These are phyloP conservation scores for Cryptops parisi DNA, from an alignment of 2,888 invertebrate species.

Conservation along the genomic window DNA sequence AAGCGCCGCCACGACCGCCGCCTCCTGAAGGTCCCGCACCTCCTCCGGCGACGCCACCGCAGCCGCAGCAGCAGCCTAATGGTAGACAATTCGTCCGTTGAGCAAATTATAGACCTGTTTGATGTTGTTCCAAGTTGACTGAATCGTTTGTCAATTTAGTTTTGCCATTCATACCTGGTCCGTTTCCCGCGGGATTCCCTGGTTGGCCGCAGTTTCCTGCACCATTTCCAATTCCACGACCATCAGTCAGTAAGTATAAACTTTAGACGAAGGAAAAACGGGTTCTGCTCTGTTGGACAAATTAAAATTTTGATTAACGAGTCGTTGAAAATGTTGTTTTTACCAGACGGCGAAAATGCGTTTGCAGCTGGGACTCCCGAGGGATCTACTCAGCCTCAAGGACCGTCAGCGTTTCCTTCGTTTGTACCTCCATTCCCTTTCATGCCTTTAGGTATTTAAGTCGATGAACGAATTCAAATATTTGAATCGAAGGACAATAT, in stretches of 20 bases:
- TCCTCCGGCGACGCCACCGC: slow-evolving; percentile 1
- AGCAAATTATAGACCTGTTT: not conserved
- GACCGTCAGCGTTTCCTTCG: slow-evolving; percentile 35
- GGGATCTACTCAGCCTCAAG: not conserved
- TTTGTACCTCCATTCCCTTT: slow-evolving; percentile 40
- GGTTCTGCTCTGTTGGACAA: no score
- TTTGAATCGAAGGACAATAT: no score
- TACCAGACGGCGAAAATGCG: no score
- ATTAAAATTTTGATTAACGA: no score
- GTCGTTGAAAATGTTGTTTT: no score
- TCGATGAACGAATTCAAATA: not conserved
- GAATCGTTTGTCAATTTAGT: not conserved
- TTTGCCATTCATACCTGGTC: not conserved
- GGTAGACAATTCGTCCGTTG: not conserved
- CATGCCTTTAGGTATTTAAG: slow-evolving; percentile 33
- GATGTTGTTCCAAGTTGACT: not conserved
- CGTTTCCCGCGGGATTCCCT: slow-evolving; percentile 8
- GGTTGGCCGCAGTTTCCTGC: slow-evolving; percentile 5
- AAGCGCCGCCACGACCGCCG: slow-evolving; percentile 28
- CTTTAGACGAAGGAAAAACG: no score
- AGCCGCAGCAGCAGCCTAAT: not conserved
- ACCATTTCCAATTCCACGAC: slow-evolving; percentile 11
- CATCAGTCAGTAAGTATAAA: not conserved
- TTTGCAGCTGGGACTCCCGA: no score
- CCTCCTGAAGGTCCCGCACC: slow-evolving; percentile 8